A percentile compares a stretch with the other conserved stretches of the same genome.
Evolutionary conservation across 2,113 vertebrate species (phyloP).

Genomic region (Thunnus thynnus): DNA sequence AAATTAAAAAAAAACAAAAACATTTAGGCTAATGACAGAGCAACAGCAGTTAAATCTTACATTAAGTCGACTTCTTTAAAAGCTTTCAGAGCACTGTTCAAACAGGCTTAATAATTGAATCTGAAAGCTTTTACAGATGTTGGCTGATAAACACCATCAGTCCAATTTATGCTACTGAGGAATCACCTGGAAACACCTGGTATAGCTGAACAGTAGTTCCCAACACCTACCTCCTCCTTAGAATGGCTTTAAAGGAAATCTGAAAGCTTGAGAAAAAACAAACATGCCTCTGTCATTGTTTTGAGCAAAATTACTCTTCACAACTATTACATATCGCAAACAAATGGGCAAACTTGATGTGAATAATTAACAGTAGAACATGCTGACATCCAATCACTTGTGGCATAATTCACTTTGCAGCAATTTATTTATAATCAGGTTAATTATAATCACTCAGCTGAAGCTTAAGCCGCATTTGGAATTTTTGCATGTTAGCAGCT

Average conservation of each 20-base stretch:
- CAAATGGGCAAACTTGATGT: slow-evolving; percentile 4
- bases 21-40: neutral
- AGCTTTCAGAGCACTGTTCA: neutral
- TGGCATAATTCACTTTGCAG: slow-evolving; percentile 31
- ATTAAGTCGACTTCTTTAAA: neutral
- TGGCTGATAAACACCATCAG: neutral
- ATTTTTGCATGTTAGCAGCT: neutral
- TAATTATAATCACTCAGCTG: slow-evolving; percentile 49
- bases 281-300: neutral
- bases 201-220: neutral
- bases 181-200: slow-evolving; percentile 23
- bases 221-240: neutral
- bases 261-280: slow-evolving; percentile 2
- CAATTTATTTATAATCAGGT: slow-evolving; percentile 36
- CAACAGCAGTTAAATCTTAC: neutral
- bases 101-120: neutral
- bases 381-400: slow-evolving; percentile 14
- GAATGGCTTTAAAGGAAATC: neutral
- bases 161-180: neutral
- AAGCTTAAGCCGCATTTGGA: neutral
- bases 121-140: neutral
- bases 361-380: slow-evolving; percentile 42
- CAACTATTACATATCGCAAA: neutral
- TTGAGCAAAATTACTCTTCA: neutral
- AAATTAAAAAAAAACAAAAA: too few relatives aligned